A percentile compares a stretch with the other conserved stretches of the same genome.
Conservation (phyloP, 2,797 vertebrate species). For the Poecilia velifera region DNA sequence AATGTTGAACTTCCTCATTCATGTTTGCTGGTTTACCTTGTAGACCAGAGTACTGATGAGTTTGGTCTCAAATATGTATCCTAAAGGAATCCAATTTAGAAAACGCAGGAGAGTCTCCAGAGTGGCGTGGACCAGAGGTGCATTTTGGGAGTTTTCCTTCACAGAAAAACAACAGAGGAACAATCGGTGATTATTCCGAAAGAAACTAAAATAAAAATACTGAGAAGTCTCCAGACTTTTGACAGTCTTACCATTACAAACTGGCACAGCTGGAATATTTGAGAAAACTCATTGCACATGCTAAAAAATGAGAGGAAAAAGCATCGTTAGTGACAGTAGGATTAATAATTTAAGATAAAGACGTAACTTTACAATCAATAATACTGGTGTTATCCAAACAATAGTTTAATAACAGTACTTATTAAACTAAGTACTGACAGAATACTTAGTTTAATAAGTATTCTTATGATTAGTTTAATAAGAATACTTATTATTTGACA, state of each 20-base stretch:
- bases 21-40: slow-evolving; percentile 42
- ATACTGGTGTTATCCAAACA: background rate
- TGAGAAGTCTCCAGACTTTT: background rate
- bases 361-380: background rate
- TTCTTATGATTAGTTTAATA: too few species aligned
- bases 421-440: too few species aligned
- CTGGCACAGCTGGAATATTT: slow-evolving; percentile 98
- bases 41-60: slow-evolving; percentile 93
- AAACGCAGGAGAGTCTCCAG: slow-evolving; percentile 96
- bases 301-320: slow-evolving; percentile 67
- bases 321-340: background rate
- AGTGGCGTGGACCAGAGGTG: slow-evolving; percentile 95
- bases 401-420: background rate
- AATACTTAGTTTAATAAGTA: too few species aligned
- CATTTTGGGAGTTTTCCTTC: slow-evolving; percentile 98
- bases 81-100: slow-evolving; percentile 98
- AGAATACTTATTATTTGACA: background rate
- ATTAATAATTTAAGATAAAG: background rate
- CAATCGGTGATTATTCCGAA: background rate
- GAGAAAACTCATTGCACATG: slow-evolving; percentile 99
- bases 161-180: background rate
- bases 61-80: slow-evolving; percentile 98
- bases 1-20: background rate
- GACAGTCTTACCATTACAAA: slow-evolving; percentile 91
- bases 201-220: background rate